These are phyloP conservation scores for Phalera bucephala DNA, from an alignment of 2,888 invertebrate genomes.

Conservation along the genomic window DNA sequence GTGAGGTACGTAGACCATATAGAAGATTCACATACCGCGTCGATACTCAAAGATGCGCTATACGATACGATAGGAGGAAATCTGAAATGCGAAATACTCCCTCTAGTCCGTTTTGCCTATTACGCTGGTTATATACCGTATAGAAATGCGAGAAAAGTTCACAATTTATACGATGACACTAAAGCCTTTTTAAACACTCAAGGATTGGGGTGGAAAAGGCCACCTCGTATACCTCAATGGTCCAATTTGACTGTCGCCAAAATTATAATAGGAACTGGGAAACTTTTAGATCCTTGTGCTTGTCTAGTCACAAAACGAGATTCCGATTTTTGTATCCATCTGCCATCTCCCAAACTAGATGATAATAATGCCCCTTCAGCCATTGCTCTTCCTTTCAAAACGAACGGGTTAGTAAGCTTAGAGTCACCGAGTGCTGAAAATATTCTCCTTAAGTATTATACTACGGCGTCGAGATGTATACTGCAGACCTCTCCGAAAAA, in stretches of 20 bases:
- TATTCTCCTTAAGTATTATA: slow-evolving; percentile 65
- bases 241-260: slow-evolving; percentile 66
- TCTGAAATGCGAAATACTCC: slow-evolving; percentile 61
- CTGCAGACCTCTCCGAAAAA: slow-evolving; percentile 55
- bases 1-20: slow-evolving; percentile 37
- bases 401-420: slow-evolving; percentile 56
- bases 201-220: slow-evolving; percentile 64
- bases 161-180: slow-evolving; percentile 54
- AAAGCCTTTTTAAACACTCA: slow-evolving; percentile 61
- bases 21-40: slow-evolving; percentile 32
- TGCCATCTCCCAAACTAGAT: slow-evolving; percentile 62
- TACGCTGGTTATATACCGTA: slow-evolving; percentile 72
- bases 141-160: slow-evolving; percentile 49
- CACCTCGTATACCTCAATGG: slow-evolving; percentile 48
- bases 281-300: slow-evolving; percentile 54
- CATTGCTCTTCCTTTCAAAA: slow-evolving; percentile 63
- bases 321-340: slow-evolving; percentile 58
- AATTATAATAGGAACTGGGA: slow-evolving; percentile 53
- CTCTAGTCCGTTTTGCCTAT: slow-evolving; percentile 63
- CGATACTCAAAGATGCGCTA: slow-evolving; percentile 54
- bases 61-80: slow-evolving; percentile 69
- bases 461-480: slow-evolving; percentile 64
- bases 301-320: slow-evolving; percentile 58
- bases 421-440: slow-evolving; percentile 55
- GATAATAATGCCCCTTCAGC: slow-evolving; percentile 53